Conservation (phyloP, 1,140 invertebrate genomes). For the Ceratina japonica region DNA sequence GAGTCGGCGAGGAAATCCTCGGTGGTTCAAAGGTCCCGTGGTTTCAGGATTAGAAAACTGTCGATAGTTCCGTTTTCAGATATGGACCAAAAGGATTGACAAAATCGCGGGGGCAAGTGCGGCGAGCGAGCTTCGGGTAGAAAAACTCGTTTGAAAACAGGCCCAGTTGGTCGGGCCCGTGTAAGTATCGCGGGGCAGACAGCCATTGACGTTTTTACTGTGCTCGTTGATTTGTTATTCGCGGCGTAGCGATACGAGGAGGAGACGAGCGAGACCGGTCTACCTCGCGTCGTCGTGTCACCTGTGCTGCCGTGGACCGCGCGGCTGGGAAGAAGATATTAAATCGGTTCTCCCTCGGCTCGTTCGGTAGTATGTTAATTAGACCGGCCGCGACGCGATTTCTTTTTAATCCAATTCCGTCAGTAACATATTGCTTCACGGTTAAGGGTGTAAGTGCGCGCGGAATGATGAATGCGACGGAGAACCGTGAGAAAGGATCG, state of each 20-base stretch:
- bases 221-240: constrained; percentile 43
- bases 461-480: constrained; percentile 21
- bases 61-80: too few relatives aligned
- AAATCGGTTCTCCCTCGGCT: constrained; percentile 24
- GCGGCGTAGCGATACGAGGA: constrained; percentile 1
- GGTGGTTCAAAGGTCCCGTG: too few relatives aligned
- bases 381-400: constrained; percentile 6
- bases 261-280: constrained; percentile 32
- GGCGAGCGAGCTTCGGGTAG: too few relatives aligned
- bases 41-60: too few relatives aligned
- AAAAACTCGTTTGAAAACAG: constrained; percentile 52
- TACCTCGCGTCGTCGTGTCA: constrained; percentile 12
- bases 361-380: constrained; percentile 44
- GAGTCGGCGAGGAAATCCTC: too few relatives aligned
- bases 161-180: neutral
- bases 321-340: constrained; percentile 40
- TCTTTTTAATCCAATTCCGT: constrained; percentile 22
- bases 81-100: too few relatives aligned
- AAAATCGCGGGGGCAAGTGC: too few relatives aligned
- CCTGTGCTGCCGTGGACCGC: constrained; percentile 4
- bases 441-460: constrained; percentile 18
- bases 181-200: neutral
- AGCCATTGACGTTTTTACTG: constrained; percentile 43
- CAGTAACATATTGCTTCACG: constrained; percentile 34
- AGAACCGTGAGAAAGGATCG: constrained; percentile 1